Conservation (phyloP, 2,113 vertebrate species). For the Mesembrinibis cayennensis region DNA sequence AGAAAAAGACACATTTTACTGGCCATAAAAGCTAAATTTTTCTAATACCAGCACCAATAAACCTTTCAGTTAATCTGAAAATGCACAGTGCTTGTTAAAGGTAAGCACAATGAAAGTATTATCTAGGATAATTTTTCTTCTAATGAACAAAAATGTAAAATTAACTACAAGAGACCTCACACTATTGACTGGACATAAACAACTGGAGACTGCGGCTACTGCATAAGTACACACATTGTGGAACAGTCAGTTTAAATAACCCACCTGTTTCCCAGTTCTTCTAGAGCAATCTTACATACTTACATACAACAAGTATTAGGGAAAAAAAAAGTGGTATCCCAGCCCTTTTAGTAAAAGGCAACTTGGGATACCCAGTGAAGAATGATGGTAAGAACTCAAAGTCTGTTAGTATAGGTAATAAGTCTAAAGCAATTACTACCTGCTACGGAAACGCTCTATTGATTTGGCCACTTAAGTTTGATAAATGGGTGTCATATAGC, state of each 20-base stretch:
- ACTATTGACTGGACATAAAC: neutral
- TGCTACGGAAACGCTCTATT: slow-evolving; percentile 52
- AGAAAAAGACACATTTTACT: slow-evolving; percentile 11
- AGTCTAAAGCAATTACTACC: slow-evolving; percentile 61
- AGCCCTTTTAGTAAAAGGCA: neutral
- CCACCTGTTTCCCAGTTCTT: neutral
- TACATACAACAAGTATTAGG: neutral
- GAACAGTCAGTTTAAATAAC: neutral
- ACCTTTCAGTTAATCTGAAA: slow-evolving; percentile 13
- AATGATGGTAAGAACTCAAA: slow-evolving; percentile 24
- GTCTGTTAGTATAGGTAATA: slow-evolving; percentile 15
- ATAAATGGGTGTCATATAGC: slow-evolving; percentile 44
- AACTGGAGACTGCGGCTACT: neutral
- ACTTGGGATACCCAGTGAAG: slow-evolving; percentile 10
- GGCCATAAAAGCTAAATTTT: slow-evolving; percentile 17
- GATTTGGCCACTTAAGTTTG: slow-evolving; percentile 64
- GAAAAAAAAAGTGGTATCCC: neutral
- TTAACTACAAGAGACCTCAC: neutral
- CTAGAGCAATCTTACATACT: neutral
- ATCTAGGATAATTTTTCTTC: neutral
- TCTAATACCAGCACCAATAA: slow-evolving; percentile 1
- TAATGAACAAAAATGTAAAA: slow-evolving; percentile 1
- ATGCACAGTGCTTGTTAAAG: neutral
- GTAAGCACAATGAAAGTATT: neutral
- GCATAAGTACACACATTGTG: rapidly evolving